A percentile compares a stretch with the other conserved stretches of the same genome.
phyloP scores from a whole-genome alignment of 92 coral and sea anemone species.

The Epizoanthus fatuus region DNA sequence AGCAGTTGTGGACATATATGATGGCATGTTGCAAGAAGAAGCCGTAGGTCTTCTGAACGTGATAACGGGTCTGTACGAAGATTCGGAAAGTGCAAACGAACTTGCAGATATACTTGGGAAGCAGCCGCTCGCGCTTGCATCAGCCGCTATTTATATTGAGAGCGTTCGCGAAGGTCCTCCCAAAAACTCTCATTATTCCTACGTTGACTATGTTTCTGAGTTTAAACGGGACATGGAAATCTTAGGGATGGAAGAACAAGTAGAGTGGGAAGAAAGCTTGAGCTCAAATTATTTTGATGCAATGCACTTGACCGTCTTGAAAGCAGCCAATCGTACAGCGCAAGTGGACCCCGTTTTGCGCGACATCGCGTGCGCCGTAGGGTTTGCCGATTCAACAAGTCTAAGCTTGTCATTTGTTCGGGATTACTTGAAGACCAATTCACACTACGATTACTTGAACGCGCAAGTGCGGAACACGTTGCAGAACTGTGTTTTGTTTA shows the following conservation, averaged over 20 bases:
- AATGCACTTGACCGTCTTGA: conserved; percentile 72
- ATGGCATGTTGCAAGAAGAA: conserved; percentile 74
- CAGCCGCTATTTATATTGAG: conserved; percentile 83
- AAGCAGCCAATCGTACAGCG: conserved; percentile 73
- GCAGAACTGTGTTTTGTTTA: conserved; percentile 73
- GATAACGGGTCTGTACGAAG: conserved; percentile 62
- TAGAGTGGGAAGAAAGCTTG: conserved; percentile 76
- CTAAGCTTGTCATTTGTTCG: conserved; percentile 66
- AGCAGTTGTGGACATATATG: conserved; percentile 65
- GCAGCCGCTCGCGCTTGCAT: conserved; percentile 83
- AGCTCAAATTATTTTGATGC: conserved; percentile 70
- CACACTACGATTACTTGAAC: conserved; percentile 60
- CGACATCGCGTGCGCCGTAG: conserved; percentile 75
- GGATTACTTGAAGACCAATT: conserved; percentile 54
- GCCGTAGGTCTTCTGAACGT: conserved; percentile 66
- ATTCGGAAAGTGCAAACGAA: conserved; percentile 61
- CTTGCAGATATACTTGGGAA: conserved; percentile 69
- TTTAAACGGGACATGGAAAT: conserved; percentile 65
- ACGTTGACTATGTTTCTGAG: conserved; percentile 72
- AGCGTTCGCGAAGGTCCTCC: conserved; percentile 80
- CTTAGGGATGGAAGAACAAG: conserved; percentile 67
- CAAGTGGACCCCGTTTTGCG: conserved; percentile 73
- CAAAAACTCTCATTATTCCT: conserved; percentile 59
- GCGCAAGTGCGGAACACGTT: conserved; percentile 72
- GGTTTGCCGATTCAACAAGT: conserved; percentile 72